phyloP scores from a whole-genome alignment of 2,113 vertebrate genomes.

The Petrocephalus zakoni region DNA sequence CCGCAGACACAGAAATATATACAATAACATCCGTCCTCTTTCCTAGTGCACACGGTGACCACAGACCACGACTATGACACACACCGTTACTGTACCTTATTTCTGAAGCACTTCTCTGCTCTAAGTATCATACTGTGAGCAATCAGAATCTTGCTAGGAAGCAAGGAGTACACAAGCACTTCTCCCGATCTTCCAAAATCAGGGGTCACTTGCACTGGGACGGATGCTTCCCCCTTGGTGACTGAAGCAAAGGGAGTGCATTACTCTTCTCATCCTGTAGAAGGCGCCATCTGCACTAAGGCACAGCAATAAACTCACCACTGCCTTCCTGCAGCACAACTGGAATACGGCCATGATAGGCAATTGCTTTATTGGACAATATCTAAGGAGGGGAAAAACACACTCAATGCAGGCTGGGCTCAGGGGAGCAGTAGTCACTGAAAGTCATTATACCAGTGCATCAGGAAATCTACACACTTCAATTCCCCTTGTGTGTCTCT shows the following conservation, averaged over 20 bases:
- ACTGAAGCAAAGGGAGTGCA: constrained; percentile 39
- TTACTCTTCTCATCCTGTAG: constrained; percentile 24
- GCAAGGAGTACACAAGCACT: constrained; percentile 66
- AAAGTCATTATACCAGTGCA: background rate
- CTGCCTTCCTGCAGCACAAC: constrained; percentile 41
- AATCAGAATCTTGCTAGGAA: constrained; percentile 64
- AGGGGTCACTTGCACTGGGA: constrained; percentile 53
- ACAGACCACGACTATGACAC: background rate
- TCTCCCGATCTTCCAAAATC: constrained; percentile 55
- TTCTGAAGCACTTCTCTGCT: constrained; percentile 68
- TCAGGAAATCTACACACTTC: background rate
- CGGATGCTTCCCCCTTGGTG: constrained; percentile 51
- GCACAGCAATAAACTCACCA: constrained; percentile 14
- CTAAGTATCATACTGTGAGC: constrained; percentile 60
- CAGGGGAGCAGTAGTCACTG: background rate
- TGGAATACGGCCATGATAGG: constrained; percentile 47
- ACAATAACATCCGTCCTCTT: background rate
- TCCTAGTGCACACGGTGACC: background rate
- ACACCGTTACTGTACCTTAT: constrained; percentile 60
- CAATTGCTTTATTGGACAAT: constrained; percentile 60
- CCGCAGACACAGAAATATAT: background rate
- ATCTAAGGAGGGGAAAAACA: constrained; percentile 51
- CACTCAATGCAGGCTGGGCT: background rate
- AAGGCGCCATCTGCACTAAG: background rate
- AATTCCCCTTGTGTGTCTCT: background rate